These are phyloP conservation scores for Hipparchia semele DNA, from an alignment of 2,888 invertebrate genomes.

Conservation along the genomic window DNA sequence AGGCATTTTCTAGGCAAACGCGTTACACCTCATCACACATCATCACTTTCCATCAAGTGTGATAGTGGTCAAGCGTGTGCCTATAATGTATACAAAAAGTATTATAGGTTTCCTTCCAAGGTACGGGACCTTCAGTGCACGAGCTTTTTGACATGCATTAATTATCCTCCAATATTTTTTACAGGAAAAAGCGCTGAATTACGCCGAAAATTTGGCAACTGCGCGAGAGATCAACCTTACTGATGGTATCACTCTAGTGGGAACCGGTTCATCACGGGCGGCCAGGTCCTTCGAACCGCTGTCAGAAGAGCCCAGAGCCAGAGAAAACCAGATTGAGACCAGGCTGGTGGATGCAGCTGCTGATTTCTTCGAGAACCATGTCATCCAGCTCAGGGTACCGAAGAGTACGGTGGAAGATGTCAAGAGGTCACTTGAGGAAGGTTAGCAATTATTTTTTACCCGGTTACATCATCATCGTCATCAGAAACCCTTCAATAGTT, in stretches of 20 bases:
- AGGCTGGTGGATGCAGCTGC: constrained; percentile 89
- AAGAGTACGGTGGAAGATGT: constrained; percentile 88
- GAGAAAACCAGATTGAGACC: constrained; percentile 88
- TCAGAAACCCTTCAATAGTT: no score
- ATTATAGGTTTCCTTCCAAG: no score
- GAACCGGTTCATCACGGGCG: constrained; percentile 79
- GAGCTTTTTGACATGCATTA: no score
- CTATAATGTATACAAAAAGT: no score
- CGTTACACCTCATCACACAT: no score
- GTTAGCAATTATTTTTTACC: constrained; percentile 73
- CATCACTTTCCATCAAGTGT: no score
- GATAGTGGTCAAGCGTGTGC: no score
- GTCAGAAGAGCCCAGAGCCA: constrained; percentile 87
- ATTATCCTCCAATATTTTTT: not conserved
- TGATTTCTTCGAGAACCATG: constrained; percentile 90
- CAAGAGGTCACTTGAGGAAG: constrained; percentile 91
- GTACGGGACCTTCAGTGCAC: no score
- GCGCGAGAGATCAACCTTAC: constrained; percentile 81
- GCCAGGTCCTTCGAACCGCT: constrained; percentile 85
- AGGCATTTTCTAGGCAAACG: no score
- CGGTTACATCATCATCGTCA: no score
- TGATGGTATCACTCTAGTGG: constrained; percentile 83
- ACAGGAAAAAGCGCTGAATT: constrained; percentile 88
- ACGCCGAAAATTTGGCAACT: constrained; percentile 82
- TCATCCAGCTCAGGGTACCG: constrained; percentile 91